Base-by-base conservation (phyloP, 2,797 vertebrate genomes). In the Enteromius treurensis region DNA sequence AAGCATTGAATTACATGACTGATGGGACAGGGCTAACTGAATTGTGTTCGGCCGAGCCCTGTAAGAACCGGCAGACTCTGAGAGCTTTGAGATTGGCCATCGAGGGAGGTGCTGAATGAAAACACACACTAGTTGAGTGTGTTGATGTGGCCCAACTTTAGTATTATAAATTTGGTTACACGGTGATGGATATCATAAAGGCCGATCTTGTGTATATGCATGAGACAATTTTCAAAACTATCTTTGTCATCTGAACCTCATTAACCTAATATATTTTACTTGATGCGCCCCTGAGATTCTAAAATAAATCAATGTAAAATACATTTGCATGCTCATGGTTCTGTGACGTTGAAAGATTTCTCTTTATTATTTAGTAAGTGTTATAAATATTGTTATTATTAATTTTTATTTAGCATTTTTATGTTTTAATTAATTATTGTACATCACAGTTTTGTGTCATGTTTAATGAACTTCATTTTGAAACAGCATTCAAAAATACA, bases 41-140 rank as follows among this genome's bases (percentile, higher is more conserved):
- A 86, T 84, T 86, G 79, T 65, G 45, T 77, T 88, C 9, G 79
- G 34, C 69, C 13, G 51, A 75, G n/a, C 14, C 37, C 58, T 69
- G 77, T 45, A 78, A 80, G 67, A 69, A 34, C 69, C 69, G 26
- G 55, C 53, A 74, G 73, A 70, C 74, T 64, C 68, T 78, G 55
- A 79, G 32, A 83, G 80, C 80, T 75, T 83, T 81, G 74, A 83
- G 62, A 81, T 60, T 77, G 47, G 62, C 53, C 74, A 83, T 84
- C 47, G 62, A 49, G 80, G 85, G 77, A 85, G 75, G 74, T 83
- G 85, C 77, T 84, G 32, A 79, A 84, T 82, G 78, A 81, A 87
- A 84, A 86, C 79, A 81, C 68, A 79, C 67, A 75, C 64, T 77
- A 70, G 60, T 71, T 55, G 60, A 83, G 58, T 73, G 58, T 73